phyloP scores from a whole-genome alignment of 2,113 vertebrate species.

The Ctenodactylus gundi region DNA sequence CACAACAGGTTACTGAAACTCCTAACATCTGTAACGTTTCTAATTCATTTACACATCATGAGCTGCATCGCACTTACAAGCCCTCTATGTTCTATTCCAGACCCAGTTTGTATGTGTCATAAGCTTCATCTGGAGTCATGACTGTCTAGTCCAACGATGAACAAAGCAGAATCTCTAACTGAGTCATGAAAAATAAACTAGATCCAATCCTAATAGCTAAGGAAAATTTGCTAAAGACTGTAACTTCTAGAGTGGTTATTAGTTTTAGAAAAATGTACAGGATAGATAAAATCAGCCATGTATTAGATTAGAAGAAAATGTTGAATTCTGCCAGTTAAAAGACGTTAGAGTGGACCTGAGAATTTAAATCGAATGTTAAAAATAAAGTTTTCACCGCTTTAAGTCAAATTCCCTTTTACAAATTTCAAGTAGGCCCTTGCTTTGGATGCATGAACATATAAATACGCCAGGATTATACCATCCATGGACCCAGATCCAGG shows the following conservation, averaged over 20 bases:
- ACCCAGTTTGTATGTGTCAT: background rate
- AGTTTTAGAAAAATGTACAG: background rate
- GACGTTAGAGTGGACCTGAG: background rate
- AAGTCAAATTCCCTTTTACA: background rate
- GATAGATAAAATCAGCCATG: background rate
- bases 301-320: conserved; percentile 23
- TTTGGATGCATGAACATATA: background rate
- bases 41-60: background rate
- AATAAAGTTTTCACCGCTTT: background rate
- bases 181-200: background rate
- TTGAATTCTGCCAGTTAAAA: background rate
- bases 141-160: background rate
- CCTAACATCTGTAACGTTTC: background rate
- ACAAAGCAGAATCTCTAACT: background rate
- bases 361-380: background rate
- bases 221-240: background rate
- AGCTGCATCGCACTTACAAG: background rate
- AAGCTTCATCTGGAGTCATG: background rate
- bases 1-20: background rate
- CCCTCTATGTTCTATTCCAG: background rate
- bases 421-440: background rate
- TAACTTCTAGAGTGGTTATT: background rate
- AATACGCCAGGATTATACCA: background rate
- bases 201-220: background rate
- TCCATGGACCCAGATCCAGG: background rate